These are phyloP conservation scores for Gnathonemus longibarbis DNA, from an alignment of 2,113 vertebrate genomes.

Conservation along the genomic window DNA sequence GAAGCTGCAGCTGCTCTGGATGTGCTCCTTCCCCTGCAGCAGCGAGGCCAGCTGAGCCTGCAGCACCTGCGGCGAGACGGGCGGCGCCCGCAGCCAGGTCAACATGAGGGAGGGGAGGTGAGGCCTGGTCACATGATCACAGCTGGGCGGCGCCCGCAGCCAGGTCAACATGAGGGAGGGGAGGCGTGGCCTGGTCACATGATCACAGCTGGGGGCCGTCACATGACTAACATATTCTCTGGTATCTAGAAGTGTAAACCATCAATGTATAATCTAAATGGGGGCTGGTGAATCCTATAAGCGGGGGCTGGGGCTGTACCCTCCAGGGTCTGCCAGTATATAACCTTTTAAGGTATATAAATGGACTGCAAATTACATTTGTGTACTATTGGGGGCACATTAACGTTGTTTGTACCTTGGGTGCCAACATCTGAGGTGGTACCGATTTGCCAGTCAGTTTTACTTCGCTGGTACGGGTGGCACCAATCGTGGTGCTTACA, in stretches of 20 bases:
- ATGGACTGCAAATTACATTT: background rate
- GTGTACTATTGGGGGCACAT: background rate
- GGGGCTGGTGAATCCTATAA: background rate
- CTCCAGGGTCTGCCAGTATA: background rate
- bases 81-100: background rate
- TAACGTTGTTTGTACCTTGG: background rate
- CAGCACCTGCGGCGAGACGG: slow-evolving; percentile 64
- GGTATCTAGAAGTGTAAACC: background rate
- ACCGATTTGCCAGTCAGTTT: too few species aligned
- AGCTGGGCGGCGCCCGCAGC: too few species aligned
- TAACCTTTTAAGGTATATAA: background rate
- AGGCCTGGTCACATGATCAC: too few species aligned
- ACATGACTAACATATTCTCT: background rate
- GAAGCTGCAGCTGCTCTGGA: slow-evolving; percentile 87
- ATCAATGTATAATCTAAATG: background rate
- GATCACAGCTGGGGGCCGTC: background rate
- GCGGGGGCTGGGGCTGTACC: background rate
- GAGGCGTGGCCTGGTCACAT: too few species aligned
- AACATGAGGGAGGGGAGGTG: too few species aligned
- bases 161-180: too few species aligned
- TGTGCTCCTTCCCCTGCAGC: slow-evolving; percentile 86
- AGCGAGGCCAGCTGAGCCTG: slow-evolving; percentile 80
- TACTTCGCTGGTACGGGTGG: too few species aligned
- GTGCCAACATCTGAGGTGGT: too few species aligned
- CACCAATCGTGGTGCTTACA: too few species aligned